Base-by-base conservation (phyloP, 2,113 vertebrate species). In the Macrotis lagotis region DNA sequence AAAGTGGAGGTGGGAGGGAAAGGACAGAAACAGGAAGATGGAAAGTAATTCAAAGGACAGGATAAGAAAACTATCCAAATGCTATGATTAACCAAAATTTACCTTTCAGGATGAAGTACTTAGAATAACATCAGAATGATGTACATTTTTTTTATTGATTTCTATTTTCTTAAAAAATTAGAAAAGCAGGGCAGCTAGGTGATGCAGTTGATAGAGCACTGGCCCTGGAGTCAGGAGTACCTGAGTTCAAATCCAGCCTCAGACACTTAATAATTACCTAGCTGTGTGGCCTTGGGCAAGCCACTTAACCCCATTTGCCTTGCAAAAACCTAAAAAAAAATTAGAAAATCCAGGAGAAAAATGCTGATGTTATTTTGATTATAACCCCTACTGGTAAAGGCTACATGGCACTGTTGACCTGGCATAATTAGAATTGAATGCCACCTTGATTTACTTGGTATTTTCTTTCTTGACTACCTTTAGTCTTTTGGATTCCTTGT, bases 291-390 rank as follows among this genome's bases (percentile, higher is more conserved):
- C n/a, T n/a, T n/a, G n/a, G n/a, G n/a, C n/a, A n/a, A n/a, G n/a
- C n/a, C n/a, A n/a, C n/a, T n/a, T n/a, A n/a, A n/a, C n/a, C n/a
- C n/a, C n/a, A n/a, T n/a, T n/a, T n/a, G n/a, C n/a, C n/a, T n/a
- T n/a, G n/a, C n/a, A n/a, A n/a, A n/a, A n/a, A n/a, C n/a, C n/a
- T n/a, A n/a, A n/a, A n/a, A 22, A 91, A 96, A 98, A 97, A 96
- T 93, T 95, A 95, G 44, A 95, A 98, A 96, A 31, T n/a, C n/a
- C 51, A 66, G 93, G 96, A 92, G 52, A 55, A 97, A 96, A 96
- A 97, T 95, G 89, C 93, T 55, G 95, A 98, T 98, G 98, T 94
- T 98, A 98, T 98, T 98, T 98, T 98, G 98, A 98, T 98, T 98
- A 97, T 92, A 97, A 95, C 97, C 91, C 97, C 95, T 93, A 95